Base-by-base conservation (phyloP, 1,140 invertebrate genomes). In the Rhyzopertha dominica region DNA sequence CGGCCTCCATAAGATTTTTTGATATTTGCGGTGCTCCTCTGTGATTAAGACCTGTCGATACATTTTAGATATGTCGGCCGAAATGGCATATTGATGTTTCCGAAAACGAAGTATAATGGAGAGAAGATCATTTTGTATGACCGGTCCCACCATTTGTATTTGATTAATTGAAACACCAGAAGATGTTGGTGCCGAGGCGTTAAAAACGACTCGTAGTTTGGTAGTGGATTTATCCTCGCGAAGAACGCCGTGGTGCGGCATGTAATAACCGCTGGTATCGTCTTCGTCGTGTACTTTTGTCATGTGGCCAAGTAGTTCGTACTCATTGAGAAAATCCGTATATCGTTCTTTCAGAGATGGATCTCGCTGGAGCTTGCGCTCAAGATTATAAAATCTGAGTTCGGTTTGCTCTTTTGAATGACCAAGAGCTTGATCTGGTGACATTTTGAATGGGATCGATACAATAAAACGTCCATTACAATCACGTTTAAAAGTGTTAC, bases 171-270 rank as follows among this genome's bases (percentile, higher is more conserved):
- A 31, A 14, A 23, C n/a, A 16, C 42, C 42, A 8, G 16, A 19
- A 25, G 19, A n/a, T 24, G 31, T 24, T 17, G 18, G 28, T 16
- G 31, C 23, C 9, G 44, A 51, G 5, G 13, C 49, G 18, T 49
- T 25, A 22, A 52, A 52, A 4, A 52, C 46, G 7, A 49, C 39
- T 10, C 49, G 13, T 28, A 37, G 19, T 28, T 36, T 49, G 14
- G 49, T 52, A 13, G 46, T 49, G 1, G 37, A 8, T 14, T 54
- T 60, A 2, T 35, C 13, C 5, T 43, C 36, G 28, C 52, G 53
- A 0, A 59, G 2, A 0, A 69, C 56, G 0, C 47, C 44, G 31
- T 69, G 62, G 47, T 69, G 64, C 3, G 63, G 61, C 9, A 65
- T 24, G 32, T 56, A 55, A 23, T 10, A 51, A 19, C n/a, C n/a